Base-by-base conservation (phyloP, 2,797 vertebrate species). In the Rhinoraja longicauda region DNA sequence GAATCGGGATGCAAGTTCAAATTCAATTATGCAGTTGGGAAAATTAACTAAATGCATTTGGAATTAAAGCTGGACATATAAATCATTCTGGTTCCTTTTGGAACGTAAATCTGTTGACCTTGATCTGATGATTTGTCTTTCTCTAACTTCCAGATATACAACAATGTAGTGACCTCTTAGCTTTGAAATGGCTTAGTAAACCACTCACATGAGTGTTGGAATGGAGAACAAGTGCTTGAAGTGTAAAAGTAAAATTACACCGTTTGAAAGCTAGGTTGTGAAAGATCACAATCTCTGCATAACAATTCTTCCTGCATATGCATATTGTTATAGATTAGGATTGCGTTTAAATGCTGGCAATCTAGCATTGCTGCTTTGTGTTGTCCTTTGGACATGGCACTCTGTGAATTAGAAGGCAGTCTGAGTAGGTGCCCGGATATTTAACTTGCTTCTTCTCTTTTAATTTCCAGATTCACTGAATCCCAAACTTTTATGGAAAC, bases 381-480 rank as follows among this genome's bases (percentile, higher is more conserved):
- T 57, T 67, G 6, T 24, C 13, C 5, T 84, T 84, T 9, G 24
- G n/a, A 59, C 32, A 24, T 88, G 84, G 1, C 21, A 36, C 29
- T 67, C 7, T 67, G n/a, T 2, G 17, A 88, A 88, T 10, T 62
- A 67, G 32, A 32, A 88, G 62, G 13, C 84, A 32, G n/a, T 62
- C 26, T 86, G 57, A 17, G 29, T 15, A 36, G n/a, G 59, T 88
- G 17, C n/a, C 94, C 94, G 93, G 90, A 93, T 57, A 64, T 53
- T 13, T 90, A 90, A 93, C 1, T 2, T 15, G 21, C 6, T 93
- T 78, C 94, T 93, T 94, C 93, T 93, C 93, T 93, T 94, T 93
- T 93, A 77, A 93, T 93, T 94, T 94, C 93, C 93, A 98, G 97
- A 94, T 98, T 98, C 96, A 95, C 96, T 64, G 95, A 96, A 88